Base-by-base conservation (phyloP, 2,888 invertebrate species). In the Drosophila mulleri region DNA sequence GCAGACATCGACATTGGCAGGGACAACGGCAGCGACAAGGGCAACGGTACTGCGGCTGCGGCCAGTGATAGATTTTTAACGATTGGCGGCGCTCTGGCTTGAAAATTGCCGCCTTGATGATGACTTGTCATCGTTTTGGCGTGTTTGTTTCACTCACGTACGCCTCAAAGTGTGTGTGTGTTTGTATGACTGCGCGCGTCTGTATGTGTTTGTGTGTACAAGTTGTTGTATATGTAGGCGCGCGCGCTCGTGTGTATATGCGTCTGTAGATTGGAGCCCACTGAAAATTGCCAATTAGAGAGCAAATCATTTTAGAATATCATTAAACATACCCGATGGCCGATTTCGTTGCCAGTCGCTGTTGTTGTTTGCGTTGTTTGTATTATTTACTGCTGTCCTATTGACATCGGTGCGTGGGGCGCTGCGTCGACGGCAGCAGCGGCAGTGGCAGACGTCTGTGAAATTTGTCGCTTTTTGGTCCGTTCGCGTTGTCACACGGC, bases 41-140 rank as follows among this genome's bases (percentile, higher is more conserved):
- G 74, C 37, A 82, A 68, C 29, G 89, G 81, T 16, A 87, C 88
- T n/a, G 91, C 91, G 11, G 91, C 91, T 1, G 91, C 91, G 14
- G 91, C 91, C 61, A 91, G 67, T 23, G 91, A 91, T 44, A 91
- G 75, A 72, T 91, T 91, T 67, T 91, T 91, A 12, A 91, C 91
- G 64, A 91, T 91, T 66, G 91, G 87, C 59, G 71, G 75, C 59
- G 67, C 67, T 23, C 78, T 52, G n/a, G 80, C 71, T 70, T 80
- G 83, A 84, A 86, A 83, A 71, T 86, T 90, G 50, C 89, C 84
- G 67, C 85, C 79, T 72, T 83, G 83, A 69, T 83, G 87, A 81
- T 91, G 91, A 76, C 83, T 88, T 76, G 90, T 80, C 89, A 90
- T 89, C 75, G 66, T 64, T 50, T 65, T 76, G 54, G 57, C 54